Evolutionary conservation across 2,888 invertebrate species (phyloP).

Genomic region (Sarcophaga caerulescens): DNA sequence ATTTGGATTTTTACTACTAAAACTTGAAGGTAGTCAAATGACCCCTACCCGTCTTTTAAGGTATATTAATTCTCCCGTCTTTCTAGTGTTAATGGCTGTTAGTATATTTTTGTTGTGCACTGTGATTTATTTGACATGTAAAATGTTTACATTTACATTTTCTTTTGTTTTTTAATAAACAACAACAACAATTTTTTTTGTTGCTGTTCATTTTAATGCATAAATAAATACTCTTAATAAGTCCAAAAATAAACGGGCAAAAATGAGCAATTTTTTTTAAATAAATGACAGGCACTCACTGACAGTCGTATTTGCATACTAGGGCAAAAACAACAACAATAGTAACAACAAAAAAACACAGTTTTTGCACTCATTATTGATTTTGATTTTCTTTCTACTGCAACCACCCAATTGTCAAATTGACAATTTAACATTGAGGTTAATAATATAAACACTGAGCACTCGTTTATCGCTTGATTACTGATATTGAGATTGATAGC

Average conservation of each 20-base stretch:
- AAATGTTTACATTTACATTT: background rate
- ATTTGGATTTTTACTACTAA: no score
- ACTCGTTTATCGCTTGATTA: background rate
- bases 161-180: slow-evolving; percentile 15
- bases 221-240: slow-evolving; percentile 44
- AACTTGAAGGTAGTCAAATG: no score
- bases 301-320: slow-evolving; percentile 55
- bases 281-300: slow-evolving; percentile 49
- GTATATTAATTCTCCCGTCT: no score
- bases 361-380: background rate
- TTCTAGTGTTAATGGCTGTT: no score
- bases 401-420: background rate
- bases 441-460: slow-evolving; percentile 5
- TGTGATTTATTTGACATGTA: no score
- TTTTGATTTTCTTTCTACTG: background rate
- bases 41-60: no score
- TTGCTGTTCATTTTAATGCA: slow-evolving; percentile 22
- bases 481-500: background rate
- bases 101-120: no score
- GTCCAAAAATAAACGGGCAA: slow-evolving; percentile 2
- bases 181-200: background rate
- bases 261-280: slow-evolving; percentile 44
- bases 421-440: background rate
- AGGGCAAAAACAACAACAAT: slow-evolving; percentile 11
- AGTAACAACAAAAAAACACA: background rate